Base-by-base conservation (phyloP, 1,140 invertebrate species). In the Metaphire vulgaris region DNA sequence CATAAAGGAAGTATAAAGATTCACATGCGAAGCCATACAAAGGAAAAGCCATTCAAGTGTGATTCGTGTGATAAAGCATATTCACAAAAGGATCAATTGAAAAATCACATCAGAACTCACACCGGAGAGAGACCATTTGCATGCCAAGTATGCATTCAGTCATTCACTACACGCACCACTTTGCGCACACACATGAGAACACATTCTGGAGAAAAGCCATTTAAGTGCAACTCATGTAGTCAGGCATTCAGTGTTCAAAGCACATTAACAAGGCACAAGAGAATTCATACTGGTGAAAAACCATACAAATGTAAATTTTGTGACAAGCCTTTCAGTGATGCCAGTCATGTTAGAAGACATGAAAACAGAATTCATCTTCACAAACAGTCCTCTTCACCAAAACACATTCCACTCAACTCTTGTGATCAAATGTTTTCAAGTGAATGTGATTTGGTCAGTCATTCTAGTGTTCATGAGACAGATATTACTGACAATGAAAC, bases 1-100 rank as follows among this genome's bases (percentile, higher is more conserved):
- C 97, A 95, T 14, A 96, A 93, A 0, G 94, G 92, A 77, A 96
- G 93, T 21, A 89, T 98, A 14, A 97, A 98, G 86, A 98, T 95
- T 12, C 96, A 98, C 85, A 90, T 94, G 78, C 88, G 96, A 69
- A 98, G 97, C 82, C 96, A 98, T 88, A 95, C 92, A 34, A 96
- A 96, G 6, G 79, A 76, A 72, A 69, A 70, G 75, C 77, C 77
- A 28, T 79, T 74, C 28, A 66, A 33, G 26, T 79, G 79, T 74
- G 94, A 95, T 82, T 90, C 92, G 83, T 96, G 94, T 84, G 93
- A 92, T 0, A 89, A 89, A 74, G 93, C 94, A 29, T 98, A 98
- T 89, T 95, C 93, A 77, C 97, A 95, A 14, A 96, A 93, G 0
- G 94, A 92, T 78, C 96, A 93, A 21, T 89, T 98, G 14, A 98